These are phyloP conservation scores for Forbesichthys papilliferus DNA, from an alignment of 2,113 vertebrate genomes.

Conservation along the genomic window DNA sequence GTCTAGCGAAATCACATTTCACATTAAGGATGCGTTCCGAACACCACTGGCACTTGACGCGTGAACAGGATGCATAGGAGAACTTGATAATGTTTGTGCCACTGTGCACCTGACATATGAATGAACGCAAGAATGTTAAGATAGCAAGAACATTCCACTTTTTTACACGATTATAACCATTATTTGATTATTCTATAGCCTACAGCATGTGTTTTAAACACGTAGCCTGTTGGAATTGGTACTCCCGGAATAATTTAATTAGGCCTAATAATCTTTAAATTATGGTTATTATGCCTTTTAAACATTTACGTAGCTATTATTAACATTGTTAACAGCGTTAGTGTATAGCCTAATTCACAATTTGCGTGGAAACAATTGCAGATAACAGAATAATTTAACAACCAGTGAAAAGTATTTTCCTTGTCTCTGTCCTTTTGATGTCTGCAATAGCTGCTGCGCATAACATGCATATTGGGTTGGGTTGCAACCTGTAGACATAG, in stretches of 20 bases:
- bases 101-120: conserved; percentile 32
- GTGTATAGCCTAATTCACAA: too few relatives aligned
- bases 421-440: background rate
- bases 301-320: too few relatives aligned
- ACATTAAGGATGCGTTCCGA: conserved; percentile 29
- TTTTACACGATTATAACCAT: background rate
- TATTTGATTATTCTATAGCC: background rate
- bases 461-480: background rate
- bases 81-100: conserved; percentile 63
- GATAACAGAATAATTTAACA: conserved; percentile 7
- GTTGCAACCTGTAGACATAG: too few relatives aligned
- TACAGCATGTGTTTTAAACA: background rate
- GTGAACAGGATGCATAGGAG: conserved; percentile 59
- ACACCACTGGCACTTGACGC: conserved; percentile 73
- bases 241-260: background rate
- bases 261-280: background rate
- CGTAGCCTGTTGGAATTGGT: conserved; percentile 11
- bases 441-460: too few relatives aligned
- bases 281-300: background rate
- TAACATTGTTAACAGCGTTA: too few relatives aligned
- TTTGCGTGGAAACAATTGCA: conserved; percentile 11
- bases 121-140: conserved; percentile 4
- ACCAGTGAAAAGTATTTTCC: background rate
- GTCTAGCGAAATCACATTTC: conserved; percentile 11
- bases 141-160: background rate